phyloP scores from a whole-genome alignment of 1,140 invertebrate species.

The Euura lappo region DNA sequence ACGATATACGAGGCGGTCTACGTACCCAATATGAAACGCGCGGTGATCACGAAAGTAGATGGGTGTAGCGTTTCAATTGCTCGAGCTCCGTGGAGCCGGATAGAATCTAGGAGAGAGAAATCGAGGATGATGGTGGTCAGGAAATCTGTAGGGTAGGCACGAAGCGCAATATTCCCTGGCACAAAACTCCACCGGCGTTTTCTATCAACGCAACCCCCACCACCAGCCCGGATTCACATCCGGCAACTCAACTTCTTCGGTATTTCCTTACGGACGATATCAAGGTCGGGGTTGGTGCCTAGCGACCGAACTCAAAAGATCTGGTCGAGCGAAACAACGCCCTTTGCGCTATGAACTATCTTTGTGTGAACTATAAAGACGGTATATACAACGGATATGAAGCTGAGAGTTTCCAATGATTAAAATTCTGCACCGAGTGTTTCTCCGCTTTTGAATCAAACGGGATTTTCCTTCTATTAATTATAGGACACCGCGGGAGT shows the following conservation, averaged over 20 bases:
- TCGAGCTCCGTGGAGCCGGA: not conserved
- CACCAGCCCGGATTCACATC: conserved; percentile 12
- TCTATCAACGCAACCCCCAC: not conserved
- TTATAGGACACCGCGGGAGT: too few species aligned
- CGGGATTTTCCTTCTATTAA: too few species aligned
- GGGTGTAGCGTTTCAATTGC: conserved; percentile 6
- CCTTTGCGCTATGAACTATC: too few species aligned
- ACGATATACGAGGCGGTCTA: not conserved
- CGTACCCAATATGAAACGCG: conserved; percentile 3
- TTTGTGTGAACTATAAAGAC: too few species aligned
- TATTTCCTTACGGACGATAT: conserved; percentile 24
- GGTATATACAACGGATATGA: too few species aligned
- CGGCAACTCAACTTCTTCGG: not conserved
- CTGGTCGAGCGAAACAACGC: too few species aligned
- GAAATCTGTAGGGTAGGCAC: conserved; percentile 26
- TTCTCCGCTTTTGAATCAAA: too few species aligned
- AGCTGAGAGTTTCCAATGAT: too few species aligned
- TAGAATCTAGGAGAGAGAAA: not conserved
- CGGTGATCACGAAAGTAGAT: not conserved
- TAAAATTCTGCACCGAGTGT: too few species aligned
- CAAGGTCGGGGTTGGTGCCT: too few species aligned
- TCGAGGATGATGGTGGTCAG: not conserved
- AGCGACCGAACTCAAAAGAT: too few species aligned
- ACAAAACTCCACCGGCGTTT: conserved; percentile 19
- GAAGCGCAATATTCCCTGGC: conserved; percentile 26